Evolutionary conservation across 2,113 vertebrate genomes (phyloP).

Genomic region (Amblyopsis rosae): DNA sequence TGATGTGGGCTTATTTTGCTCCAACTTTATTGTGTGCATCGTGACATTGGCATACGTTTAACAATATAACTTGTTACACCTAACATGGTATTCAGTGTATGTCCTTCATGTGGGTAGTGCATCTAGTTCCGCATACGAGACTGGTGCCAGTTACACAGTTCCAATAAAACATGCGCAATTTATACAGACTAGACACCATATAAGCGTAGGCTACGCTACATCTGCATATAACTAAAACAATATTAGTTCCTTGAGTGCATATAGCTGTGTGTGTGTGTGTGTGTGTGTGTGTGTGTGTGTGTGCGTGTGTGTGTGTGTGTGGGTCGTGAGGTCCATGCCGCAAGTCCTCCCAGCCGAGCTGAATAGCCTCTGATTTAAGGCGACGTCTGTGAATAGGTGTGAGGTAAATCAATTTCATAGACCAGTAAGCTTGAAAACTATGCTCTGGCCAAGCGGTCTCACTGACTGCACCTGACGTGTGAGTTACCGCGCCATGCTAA

Average conservation of each 20-base stretch:
- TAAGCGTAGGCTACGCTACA: constrained; percentile 2
- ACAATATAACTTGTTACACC: constrained; percentile 17
- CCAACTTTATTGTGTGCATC: constrained; percentile 16
- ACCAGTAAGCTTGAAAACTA: constrained; percentile 65
- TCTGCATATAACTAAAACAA: constrained; percentile 12
- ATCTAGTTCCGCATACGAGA: too few relatives aligned
- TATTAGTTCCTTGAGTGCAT: constrained; percentile 27
- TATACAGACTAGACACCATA: too few relatives aligned
- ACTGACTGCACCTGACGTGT: constrained; percentile 63
- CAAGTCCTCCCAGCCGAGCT: constrained; percentile 56
- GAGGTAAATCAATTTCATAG: constrained; percentile 73
- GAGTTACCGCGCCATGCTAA: constrained; percentile 54
- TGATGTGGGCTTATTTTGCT: neutral
- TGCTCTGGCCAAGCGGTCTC: constrained; percentile 59
- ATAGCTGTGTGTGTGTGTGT: constrained; percentile 30
- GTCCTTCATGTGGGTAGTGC: too few relatives aligned
- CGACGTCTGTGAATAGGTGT: constrained; percentile 63
- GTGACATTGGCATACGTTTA: constrained; percentile 20
- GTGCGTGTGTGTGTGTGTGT: constrained; percentile 28
- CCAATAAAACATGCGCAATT: too few relatives aligned
- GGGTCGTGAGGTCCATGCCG: constrained; percentile 9
- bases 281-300: constrained; percentile 28
- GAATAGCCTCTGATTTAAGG: constrained; percentile 66
- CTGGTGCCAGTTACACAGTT: too few relatives aligned
- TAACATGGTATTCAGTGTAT: neutral